These are phyloP conservation scores for Meriones psammophilus DNA, from an alignment of 2,797 vertebrate genomes.

Conservation along the genomic window DNA sequence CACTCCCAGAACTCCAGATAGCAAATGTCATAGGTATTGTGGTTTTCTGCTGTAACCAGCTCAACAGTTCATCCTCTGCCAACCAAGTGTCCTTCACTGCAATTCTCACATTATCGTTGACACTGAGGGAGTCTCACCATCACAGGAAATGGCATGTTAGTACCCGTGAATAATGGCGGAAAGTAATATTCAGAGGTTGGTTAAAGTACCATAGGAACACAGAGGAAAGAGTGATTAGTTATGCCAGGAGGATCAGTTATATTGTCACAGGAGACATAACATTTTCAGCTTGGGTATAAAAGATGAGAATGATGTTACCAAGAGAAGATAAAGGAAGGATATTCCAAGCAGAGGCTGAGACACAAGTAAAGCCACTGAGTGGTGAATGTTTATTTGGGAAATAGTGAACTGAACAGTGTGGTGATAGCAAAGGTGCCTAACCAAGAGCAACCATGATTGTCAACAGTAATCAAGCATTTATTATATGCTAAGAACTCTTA, in stretches of 20 bases:
- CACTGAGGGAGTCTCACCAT: not conserved
- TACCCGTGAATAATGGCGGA: not conserved
- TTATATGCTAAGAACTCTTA: constrained; percentile 47
- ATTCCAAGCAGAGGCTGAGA: not conserved
- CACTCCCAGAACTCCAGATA: not conserved
- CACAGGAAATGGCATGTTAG: not conserved
- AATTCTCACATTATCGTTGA: not conserved
- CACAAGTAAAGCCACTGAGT: not conserved
- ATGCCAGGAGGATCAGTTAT: constrained; percentile 21
- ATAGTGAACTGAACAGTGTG: not conserved
- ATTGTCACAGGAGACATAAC: constrained; percentile 42
- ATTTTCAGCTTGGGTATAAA: constrained; percentile 61
- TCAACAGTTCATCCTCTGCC: not conserved
- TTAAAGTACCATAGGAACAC: not conserved
- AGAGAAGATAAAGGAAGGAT: constrained; percentile 46
- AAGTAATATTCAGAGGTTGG: constrained; percentile 30
- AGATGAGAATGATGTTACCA: constrained; percentile 48
- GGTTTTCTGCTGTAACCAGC: not conserved
- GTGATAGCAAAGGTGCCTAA: not conserved
- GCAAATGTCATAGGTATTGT: not conserved
- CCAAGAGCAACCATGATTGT: constrained; percentile 1
- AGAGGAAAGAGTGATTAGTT: constrained; percentile 60
- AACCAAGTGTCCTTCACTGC: not conserved
- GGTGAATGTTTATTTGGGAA: constrained; percentile 9
- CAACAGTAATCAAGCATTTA: constrained; percentile 44